Percentiles rank a stretch among this genome's conserved stretches.
Evolutionary conservation across 2,113 vertebrate genomes (phyloP).

Genomic region (Gallinago undulata): DNA sequence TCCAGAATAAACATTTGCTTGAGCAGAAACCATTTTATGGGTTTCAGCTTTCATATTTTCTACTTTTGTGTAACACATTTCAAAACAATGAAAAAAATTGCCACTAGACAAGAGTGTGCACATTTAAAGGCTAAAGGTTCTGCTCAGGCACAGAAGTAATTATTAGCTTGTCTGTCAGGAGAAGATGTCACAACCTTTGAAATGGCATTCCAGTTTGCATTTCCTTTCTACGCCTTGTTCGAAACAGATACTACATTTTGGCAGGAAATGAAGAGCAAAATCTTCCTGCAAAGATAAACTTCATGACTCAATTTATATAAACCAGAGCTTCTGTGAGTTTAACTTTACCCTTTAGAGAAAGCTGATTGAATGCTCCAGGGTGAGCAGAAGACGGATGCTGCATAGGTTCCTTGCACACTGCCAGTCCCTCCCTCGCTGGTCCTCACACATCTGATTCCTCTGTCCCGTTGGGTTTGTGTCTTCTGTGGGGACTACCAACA

Average conservation of each 20-base stretch:
- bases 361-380: neutral
- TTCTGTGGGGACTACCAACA: neutral
- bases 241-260: neutral
- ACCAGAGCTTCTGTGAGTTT: neutral
- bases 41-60: neutral
- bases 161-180: neutral
- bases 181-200: neutral
- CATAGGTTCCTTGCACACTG: neutral
- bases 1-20: neutral
- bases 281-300: neutral
- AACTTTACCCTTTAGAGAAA: neutral
- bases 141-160: neutral
- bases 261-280: conserved; percentile 10
- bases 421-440: fast-evolving
- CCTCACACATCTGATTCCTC: neutral
- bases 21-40: neutral
- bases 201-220: neutral
- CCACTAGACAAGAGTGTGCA: neutral
- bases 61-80: neutral
- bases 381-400: neutral
- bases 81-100: neutral
- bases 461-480: neutral
- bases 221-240: neutral
- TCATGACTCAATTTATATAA: neutral
- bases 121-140: neutral